Conservation (phyloP, 2,113 vertebrate species). For the Mormyrus lacerda region DNA sequence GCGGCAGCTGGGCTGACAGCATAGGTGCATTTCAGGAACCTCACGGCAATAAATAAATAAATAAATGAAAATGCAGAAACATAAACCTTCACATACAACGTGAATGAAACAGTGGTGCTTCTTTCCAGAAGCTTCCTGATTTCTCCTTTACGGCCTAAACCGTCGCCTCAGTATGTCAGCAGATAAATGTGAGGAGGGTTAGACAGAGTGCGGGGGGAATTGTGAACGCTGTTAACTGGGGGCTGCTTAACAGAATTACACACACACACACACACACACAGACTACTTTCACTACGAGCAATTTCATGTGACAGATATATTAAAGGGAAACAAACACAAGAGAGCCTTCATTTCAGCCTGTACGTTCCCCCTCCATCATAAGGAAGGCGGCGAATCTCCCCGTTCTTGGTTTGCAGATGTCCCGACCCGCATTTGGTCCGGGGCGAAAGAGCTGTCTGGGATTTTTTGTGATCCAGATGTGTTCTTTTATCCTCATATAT, state of each 20-base stretch:
- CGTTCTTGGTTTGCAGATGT: not conserved
- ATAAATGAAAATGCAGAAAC: not conserved
- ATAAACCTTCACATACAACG: not conserved
- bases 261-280: constrained; percentile 56
- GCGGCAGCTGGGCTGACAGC: too few relatives aligned
- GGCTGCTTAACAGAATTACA: constrained; percentile 71
- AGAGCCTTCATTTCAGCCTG: constrained; percentile 47
- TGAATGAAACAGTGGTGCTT: too few relatives aligned
- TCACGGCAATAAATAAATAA: not conserved
- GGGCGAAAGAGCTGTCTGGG: not conserved
- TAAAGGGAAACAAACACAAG: constrained; percentile 56
- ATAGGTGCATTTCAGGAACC: not conserved
- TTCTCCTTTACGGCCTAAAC: not conserved
- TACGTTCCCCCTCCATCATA: constrained; percentile 45
- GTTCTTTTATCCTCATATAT: not conserved
- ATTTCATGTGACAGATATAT: constrained; percentile 66
- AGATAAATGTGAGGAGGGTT: constrained; percentile 36
- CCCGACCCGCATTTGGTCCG: not conserved
- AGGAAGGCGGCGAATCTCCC: not conserved
- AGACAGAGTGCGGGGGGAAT: constrained; percentile 25
- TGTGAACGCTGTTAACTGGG: not conserved
- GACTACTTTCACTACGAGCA: constrained; percentile 53
- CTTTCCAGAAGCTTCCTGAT: not conserved
- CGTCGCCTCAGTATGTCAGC: not conserved
- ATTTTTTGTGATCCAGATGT: not conserved